Percentiles rank a stretch among this genome's conserved stretches.
Conservation (phyloP, 1,140 invertebrate genomes). For the Ptiloglossa arizonensis region DNA sequence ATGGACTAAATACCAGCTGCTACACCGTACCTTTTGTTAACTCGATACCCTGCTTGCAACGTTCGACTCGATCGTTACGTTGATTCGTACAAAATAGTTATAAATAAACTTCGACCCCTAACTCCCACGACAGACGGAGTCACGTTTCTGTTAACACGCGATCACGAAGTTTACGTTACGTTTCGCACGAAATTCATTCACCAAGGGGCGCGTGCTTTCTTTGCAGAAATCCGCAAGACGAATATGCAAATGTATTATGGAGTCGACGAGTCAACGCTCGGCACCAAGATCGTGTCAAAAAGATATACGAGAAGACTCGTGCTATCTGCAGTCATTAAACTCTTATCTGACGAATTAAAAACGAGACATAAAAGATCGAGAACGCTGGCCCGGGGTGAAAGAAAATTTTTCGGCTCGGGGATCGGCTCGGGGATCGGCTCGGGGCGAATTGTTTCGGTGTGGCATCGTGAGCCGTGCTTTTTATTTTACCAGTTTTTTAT, state of each 20-base stretch:
- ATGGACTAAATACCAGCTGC: too few relatives aligned
- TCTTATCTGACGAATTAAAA: constrained; percentile 38
- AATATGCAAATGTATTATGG: constrained; percentile 30
- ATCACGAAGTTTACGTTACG: constrained; percentile 6
- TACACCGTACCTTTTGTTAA: too few relatives aligned
- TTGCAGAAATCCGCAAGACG: constrained; percentile 10
- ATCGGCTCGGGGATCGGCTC: too few relatives aligned
- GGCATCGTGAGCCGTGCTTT: too few relatives aligned
- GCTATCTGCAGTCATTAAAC: constrained; percentile 40
- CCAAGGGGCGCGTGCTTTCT: constrained; percentile 9
- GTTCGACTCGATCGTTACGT: too few relatives aligned
- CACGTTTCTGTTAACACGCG: too few relatives aligned
- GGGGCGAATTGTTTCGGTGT: background rate
- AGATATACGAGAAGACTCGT: constrained; percentile 14
- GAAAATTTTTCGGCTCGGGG: background rate
- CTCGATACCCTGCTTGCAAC: background rate
- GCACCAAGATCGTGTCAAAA: constrained; percentile 12
- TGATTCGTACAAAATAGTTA: too few relatives aligned
- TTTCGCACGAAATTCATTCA: too few relatives aligned
- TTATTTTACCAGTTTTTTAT: background rate
- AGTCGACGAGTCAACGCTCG: constrained; percentile 13
- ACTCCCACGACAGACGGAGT: too few relatives aligned
- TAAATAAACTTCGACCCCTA: too few relatives aligned
- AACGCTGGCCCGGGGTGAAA: background rate
- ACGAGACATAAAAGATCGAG: background rate